Percentiles rank a stretch among this genome's conserved stretches.
These are phyloP conservation scores for Eupristina koningsbergeri DNA, from an alignment of 1,140 invertebrate genomes.

Conservation along the genomic window DNA sequence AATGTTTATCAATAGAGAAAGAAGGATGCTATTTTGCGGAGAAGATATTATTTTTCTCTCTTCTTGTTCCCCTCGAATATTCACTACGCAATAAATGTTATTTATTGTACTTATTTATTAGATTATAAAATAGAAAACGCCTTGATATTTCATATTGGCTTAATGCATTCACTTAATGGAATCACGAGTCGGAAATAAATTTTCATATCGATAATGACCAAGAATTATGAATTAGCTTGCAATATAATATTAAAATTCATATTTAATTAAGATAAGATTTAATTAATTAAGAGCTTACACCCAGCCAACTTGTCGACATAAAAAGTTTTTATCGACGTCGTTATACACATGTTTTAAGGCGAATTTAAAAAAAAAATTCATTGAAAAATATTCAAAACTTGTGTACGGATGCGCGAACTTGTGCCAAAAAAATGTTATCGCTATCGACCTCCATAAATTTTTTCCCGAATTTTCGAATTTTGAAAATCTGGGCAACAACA, in stretches of 20 bases:
- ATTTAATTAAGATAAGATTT: background rate
- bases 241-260: constrained; percentile 11
- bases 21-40: background rate
- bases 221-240: background rate
- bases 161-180: constrained; percentile 8
- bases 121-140: constrained; percentile 1
- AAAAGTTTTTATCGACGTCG: background rate
- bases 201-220: constrained; percentile 5
- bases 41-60: no score
- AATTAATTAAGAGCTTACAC: constrained; percentile 8
- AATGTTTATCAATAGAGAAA: background rate
- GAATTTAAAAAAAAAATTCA: background rate
- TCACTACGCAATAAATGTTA: background rate
- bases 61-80: background rate
- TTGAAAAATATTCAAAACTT: background rate
- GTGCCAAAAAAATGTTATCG: background rate
- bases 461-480: no score
- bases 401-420: background rate
- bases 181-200: constrained; percentile 15
- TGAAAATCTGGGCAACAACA: background rate
- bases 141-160: background rate
- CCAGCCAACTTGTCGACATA: background rate
- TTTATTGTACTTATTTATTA: constrained; percentile 20
- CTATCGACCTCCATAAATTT: background rate
- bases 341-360: background rate